phyloP scores from a whole-genome alignment of 2,797 vertebrate species.

The Varecia variegata region DNA sequence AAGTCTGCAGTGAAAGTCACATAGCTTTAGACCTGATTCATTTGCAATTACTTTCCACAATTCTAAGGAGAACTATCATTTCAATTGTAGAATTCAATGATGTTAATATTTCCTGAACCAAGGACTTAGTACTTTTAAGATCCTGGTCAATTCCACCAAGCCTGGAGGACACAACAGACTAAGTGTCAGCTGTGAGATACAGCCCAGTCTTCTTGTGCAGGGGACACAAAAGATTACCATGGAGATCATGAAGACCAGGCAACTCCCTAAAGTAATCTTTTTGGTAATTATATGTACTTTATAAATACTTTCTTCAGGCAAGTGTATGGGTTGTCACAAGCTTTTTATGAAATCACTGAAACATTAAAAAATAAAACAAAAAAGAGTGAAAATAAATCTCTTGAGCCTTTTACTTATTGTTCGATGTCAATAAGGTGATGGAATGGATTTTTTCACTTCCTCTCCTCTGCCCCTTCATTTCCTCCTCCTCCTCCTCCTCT shows the following conservation, averaged over 20 bases:
- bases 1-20: neutral
- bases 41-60: neutral
- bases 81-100: neutral
- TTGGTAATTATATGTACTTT: neutral
- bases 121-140: neutral
- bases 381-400: neutral
- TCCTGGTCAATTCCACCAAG: neutral
- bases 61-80: neutral
- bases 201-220: neutral
- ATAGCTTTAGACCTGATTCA: neutral
- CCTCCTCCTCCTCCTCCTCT: neutral
- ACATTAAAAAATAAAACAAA: neutral
- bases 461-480: fast-evolving
- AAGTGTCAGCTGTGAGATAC: neutral
- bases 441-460: neutral
- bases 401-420: neutral
- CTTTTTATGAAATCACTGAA: neutral
- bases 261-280: neutral
- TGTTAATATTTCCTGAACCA: neutral
- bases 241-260: neutral
- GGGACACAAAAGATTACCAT: neutral
- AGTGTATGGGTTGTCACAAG: neutral
- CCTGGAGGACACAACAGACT: neutral
- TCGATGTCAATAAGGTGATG: neutral
- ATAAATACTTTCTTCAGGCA: neutral